Evolutionary conservation across 2,113 vertebrate species (phyloP).

Genomic region (Eurypyga helias): DNA sequence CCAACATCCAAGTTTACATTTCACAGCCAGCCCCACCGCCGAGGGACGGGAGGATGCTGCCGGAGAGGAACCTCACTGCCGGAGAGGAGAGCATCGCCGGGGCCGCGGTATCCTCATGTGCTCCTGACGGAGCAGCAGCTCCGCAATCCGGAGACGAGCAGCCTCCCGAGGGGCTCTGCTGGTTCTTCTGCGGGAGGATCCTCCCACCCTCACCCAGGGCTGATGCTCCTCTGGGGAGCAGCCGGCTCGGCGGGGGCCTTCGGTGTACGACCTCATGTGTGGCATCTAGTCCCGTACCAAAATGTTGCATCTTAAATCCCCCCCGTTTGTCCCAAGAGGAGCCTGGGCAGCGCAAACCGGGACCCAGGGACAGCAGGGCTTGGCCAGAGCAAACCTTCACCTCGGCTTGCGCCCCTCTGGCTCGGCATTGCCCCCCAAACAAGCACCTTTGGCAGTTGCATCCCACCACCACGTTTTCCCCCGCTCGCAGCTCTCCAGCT

Average conservation of each 20-base stretch:
- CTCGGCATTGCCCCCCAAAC: fast-evolving
- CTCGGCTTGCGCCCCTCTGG: fast-evolving
- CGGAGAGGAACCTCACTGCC: not conserved
- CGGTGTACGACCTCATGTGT: fast-evolving
- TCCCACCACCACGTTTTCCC: fast-evolving
- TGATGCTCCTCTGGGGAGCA: fast-evolving
- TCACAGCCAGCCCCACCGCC: not conserved
- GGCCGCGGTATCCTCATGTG: not conserved
- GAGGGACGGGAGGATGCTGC: not conserved
- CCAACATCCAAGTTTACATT: not conserved
- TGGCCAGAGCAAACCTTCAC: fast-evolving
- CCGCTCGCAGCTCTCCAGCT: not conserved
- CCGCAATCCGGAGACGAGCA: not conserved
- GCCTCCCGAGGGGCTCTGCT: not conserved
- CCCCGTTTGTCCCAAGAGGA: not conserved
- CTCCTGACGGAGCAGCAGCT: not conserved
- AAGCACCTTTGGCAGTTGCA: not conserved
- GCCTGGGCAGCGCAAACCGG: not conserved
- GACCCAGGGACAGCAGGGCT: not conserved
- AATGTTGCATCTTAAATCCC: fast-evolving
- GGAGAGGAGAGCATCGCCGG: fast-evolving
- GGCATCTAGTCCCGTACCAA: fast-evolving
- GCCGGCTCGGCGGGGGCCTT: fast-evolving
- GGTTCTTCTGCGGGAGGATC: not conserved
- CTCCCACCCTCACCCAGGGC: fast-evolving